Conservation (phyloP, 2,113 vertebrate species). For the Poeciliopsis turrubarensis region DNA sequence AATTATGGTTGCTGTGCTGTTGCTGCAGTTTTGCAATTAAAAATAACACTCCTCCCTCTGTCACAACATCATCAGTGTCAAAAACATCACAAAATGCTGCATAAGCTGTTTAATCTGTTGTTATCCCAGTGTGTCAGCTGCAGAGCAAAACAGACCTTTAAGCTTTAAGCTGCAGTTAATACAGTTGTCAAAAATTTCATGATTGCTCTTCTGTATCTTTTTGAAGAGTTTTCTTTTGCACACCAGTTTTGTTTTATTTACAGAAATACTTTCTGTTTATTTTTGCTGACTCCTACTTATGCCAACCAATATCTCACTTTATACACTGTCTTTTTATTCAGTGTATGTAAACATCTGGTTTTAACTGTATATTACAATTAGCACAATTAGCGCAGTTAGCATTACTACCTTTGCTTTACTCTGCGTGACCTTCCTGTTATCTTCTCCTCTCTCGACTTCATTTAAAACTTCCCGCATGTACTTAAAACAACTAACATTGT, state of each 20-base stretch:
- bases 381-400: too few species aligned
- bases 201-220: neutral
- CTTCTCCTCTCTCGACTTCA: too few species aligned
- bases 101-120: conserved; percentile 36
- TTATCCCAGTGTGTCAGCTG: conserved; percentile 13
- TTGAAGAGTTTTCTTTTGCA: neutral
- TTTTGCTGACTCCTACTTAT: too few species aligned
- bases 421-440: too few species aligned
- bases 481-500: too few species aligned
- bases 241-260: neutral
- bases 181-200: neutral
- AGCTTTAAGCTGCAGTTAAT: neutral
- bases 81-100: neutral
- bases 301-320: too few species aligned
- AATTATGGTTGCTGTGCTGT: conserved; percentile 9
- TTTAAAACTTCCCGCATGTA: too few species aligned
- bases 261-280: neutral
- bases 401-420: too few species aligned
- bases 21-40: conserved; percentile 59
- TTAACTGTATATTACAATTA: too few species aligned
- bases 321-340: too few species aligned
- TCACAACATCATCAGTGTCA: neutral
- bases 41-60: conserved; percentile 58
- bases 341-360: too few species aligned
- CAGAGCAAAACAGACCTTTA: neutral